These are phyloP conservation scores for Helicoverpa assulta DNA, from an alignment of 2,888 invertebrate species.

Conservation along the genomic window DNA sequence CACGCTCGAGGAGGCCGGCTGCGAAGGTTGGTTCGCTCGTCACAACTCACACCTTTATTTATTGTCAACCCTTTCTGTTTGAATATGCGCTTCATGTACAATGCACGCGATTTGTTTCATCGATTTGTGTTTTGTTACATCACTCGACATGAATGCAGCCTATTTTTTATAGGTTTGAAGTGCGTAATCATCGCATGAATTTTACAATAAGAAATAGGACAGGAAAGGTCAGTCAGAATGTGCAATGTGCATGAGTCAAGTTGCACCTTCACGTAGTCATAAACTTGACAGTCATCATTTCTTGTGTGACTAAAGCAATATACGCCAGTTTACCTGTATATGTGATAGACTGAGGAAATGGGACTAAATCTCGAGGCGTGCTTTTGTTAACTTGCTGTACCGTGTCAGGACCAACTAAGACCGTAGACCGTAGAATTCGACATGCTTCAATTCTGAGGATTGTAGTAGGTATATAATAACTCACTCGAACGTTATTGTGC, in stretches of 20 bases:
- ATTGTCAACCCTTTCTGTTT: constrained; percentile 62
- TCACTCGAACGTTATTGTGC: neutral
- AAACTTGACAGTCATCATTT: neutral
- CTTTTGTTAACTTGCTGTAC: neutral
- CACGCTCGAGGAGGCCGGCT: constrained; percentile 73
- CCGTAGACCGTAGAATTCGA: neutral
- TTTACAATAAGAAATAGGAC: neutral
- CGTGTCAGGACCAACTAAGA: neutral
- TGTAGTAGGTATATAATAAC: neutral
- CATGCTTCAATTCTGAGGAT: neutral
- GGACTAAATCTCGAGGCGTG: no score
- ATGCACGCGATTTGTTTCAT: constrained; percentile 58
- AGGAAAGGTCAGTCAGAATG: neutral
- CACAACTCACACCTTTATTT: constrained; percentile 76
- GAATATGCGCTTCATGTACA: constrained; percentile 67
- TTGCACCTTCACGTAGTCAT: neutral
- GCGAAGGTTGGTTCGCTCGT: constrained; percentile 73
- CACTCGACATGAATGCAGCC: neutral
- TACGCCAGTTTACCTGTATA: neutral
- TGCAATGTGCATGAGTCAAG: constrained; percentile 12
- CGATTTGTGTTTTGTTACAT: constrained; percentile 21
- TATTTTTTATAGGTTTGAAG: neutral
- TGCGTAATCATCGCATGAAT: neutral
- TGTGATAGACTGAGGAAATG: neutral
- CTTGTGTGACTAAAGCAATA: neutral